Percentiles rank a stretch among this genome's conserved stretches.
phyloP scores from a whole-genome alignment of 2,113 vertebrate genomes.

The Trogon surrucura region DNA sequence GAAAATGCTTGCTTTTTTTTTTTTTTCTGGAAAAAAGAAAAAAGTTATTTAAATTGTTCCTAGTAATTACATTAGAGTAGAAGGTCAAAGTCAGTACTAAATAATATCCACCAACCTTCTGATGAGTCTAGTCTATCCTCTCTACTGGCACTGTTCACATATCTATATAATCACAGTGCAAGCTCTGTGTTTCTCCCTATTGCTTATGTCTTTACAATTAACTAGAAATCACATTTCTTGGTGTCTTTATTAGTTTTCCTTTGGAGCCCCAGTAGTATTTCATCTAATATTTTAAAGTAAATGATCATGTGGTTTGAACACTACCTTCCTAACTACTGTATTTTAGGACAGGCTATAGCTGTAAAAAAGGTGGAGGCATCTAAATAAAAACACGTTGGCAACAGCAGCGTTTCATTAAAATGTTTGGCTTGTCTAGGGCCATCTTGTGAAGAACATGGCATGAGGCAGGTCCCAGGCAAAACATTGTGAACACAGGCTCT shows the following conservation, averaged over 20 bases:
- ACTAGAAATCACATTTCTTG: background rate
- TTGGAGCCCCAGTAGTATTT: background rate
- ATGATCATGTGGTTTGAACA: background rate
- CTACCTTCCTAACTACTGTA: background rate
- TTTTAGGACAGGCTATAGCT: background rate
- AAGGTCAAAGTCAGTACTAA: slow-evolving; percentile 77
- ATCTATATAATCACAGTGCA: slow-evolving; percentile 15
- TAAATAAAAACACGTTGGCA: background rate
- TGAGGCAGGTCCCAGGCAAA: background rate
- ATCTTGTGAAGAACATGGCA: fast-evolving
- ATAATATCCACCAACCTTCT: slow-evolving; percentile 61
- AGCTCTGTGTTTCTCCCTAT: background rate
- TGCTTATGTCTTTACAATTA: background rate
- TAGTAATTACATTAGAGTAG: slow-evolving; percentile 85
- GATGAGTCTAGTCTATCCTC: slow-evolving; percentile 51
- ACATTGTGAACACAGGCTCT: background rate
- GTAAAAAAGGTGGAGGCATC: background rate
- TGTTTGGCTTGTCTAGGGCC: background rate
- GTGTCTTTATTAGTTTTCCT: background rate
- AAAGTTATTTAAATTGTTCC: slow-evolving; percentile 86
- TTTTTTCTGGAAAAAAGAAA: slow-evolving; percentile 58
- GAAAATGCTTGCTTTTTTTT: slow-evolving; percentile 59
- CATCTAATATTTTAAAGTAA: background rate
- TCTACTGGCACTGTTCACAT: slow-evolving; percentile 34
- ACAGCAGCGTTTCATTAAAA: background rate